These are phyloP conservation scores for Elachura formosa DNA, from an alignment of 2,113 vertebrate species.

Conservation along the genomic window DNA sequence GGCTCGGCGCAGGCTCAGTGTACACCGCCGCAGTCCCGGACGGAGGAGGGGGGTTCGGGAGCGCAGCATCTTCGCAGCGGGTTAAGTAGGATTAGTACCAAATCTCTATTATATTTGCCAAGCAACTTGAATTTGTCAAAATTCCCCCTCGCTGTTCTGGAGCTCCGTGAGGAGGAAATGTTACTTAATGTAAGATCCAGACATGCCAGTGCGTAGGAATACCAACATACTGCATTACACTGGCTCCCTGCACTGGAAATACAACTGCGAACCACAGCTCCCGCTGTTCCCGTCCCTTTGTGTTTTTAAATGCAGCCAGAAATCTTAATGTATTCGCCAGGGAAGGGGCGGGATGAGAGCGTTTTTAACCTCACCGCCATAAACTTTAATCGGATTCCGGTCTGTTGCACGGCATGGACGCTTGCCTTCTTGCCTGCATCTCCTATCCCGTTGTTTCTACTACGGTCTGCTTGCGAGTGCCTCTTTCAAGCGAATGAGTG, in stretches of 20 bases:
- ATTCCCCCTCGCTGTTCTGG: neutral
- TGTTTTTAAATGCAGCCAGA: neutral
- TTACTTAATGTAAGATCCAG: neutral
- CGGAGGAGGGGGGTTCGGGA: conserved; percentile 34
- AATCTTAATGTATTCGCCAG: conserved; percentile 43
- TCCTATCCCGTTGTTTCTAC: neutral
- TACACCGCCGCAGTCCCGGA: conserved; percentile 73
- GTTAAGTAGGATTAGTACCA: conserved; percentile 65
- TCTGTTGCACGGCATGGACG: neutral
- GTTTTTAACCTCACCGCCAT: neutral
- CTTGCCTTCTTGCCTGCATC: neutral
- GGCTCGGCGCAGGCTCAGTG: conserved; percentile 73
- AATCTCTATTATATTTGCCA: conserved; percentile 56
- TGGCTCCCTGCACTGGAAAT: neutral
- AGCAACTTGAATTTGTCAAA: conserved; percentile 45
- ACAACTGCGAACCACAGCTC: neutral
- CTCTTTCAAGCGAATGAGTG: conserved; percentile 13
- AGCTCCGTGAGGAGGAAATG: neutral
- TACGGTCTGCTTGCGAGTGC: neutral
- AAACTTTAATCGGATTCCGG: conserved; percentile 52
- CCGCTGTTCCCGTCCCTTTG: neutral
- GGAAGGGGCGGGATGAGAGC: neutral
- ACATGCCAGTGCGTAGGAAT: neutral
- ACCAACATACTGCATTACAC: conserved; percentile 34
- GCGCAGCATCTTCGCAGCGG: conserved; percentile 49